A percentile compares a stretch with the other conserved stretches of the same genome.
phyloP scores from a whole-genome alignment of 2,888 invertebrate genomes.

The Andrena flavipes region DNA sequence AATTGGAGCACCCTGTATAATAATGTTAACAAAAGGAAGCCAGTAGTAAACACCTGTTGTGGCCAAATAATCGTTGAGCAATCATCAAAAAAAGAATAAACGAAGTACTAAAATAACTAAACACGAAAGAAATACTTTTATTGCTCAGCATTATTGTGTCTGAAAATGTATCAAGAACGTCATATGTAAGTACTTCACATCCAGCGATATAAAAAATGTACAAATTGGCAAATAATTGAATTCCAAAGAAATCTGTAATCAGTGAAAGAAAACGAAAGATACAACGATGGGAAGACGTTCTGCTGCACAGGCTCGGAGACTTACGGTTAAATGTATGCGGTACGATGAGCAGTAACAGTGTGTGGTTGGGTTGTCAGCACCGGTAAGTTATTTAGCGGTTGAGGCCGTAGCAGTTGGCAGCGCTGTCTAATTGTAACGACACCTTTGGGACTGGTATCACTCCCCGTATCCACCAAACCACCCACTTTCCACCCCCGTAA shows the following conservation, averaged over 20 bases:
- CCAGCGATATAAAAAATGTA: too few species aligned
- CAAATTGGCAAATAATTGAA: background rate
- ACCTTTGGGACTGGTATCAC: slow-evolving; percentile 82
- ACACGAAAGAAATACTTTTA: too few species aligned
- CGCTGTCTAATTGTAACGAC: slow-evolving; percentile 84
- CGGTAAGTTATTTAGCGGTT: slow-evolving; percentile 83
- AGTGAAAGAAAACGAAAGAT: background rate
- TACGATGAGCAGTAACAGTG: slow-evolving; percentile 72
- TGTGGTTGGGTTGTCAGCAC: slow-evolving; percentile 83
- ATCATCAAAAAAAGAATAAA: too few species aligned
- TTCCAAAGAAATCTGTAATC: background rate
- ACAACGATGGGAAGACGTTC: background rate
- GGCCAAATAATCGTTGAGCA: too few species aligned
- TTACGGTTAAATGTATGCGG: slow-evolving; percentile 57
- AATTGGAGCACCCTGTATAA: too few species aligned
- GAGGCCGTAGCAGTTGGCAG: slow-evolving; percentile 82
- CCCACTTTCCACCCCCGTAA: slow-evolving; percentile 71
- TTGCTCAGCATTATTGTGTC: too few species aligned
- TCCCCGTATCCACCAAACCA: slow-evolving; percentile 71
- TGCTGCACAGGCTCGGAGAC: slow-evolving; percentile 4
- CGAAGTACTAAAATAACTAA: too few species aligned
- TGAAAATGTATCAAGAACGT: too few species aligned
- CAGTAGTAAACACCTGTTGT: too few species aligned
- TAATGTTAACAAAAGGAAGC: too few species aligned
- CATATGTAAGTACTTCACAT: too few species aligned